These are phyloP conservation scores for Sebastes paucispinis DNA, from an alignment of 2,797 vertebrate genomes.

Conservation along the genomic window DNA sequence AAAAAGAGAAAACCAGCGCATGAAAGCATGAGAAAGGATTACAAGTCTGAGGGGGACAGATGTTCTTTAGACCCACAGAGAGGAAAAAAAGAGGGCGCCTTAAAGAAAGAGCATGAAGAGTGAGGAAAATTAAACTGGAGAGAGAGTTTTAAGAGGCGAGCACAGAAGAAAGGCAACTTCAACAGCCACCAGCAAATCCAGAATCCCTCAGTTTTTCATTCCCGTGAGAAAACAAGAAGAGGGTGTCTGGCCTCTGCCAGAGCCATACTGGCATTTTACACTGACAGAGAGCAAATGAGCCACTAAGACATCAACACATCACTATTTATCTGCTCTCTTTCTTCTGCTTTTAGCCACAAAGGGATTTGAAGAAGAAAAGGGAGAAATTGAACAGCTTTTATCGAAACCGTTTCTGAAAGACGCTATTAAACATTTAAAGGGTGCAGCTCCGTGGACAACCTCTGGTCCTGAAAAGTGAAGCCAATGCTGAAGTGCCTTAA, in stretches of 20 bases:
- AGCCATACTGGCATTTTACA: constrained; percentile 44
- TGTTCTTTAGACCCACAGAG: constrained; percentile 25
- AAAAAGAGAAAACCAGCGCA: neutral
- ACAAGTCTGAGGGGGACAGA: constrained; percentile 42
- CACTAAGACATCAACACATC: constrained; percentile 32
- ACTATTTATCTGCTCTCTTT: constrained; percentile 51
- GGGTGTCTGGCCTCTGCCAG: constrained; percentile 14
- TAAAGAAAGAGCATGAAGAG: constrained; percentile 13
- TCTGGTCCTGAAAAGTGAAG: neutral
- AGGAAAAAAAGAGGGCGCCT: neutral
- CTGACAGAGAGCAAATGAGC: constrained; percentile 43
- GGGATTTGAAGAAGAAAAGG: neutral
- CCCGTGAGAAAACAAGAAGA: constrained; percentile 32
- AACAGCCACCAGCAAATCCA: constrained; percentile 32
- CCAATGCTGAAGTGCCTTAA: neutral
- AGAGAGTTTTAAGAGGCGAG: constrained; percentile 11
- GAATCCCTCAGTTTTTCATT: constrained; percentile 28
- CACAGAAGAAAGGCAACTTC: constrained; percentile 25
- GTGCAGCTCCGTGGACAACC: neutral
- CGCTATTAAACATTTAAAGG: constrained; percentile 38
- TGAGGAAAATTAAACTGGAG: constrained; percentile 19
- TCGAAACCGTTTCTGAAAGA: neutral
- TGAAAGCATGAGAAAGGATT: constrained; percentile 34
- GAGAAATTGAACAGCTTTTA: neutral
- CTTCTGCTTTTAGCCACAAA: constrained; percentile 36